Conservation (phyloP, 2,797 vertebrate species). For the Hapalemur alaotrensis region DNA sequence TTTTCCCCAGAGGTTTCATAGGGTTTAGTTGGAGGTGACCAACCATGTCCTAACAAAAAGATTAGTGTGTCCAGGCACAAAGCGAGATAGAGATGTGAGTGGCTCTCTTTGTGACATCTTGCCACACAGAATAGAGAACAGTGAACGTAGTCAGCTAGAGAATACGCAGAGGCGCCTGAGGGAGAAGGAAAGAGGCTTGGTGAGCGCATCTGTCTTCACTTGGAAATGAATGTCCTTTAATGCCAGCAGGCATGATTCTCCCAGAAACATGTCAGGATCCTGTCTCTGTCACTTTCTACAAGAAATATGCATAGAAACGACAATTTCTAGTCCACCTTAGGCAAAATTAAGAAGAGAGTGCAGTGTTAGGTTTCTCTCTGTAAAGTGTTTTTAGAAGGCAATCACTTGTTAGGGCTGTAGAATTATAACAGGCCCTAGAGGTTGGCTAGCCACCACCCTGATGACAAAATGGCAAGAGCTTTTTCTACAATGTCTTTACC, state of each 20-base stretch:
- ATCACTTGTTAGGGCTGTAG: background rate
- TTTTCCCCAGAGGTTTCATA: slow-evolving; percentile 73
- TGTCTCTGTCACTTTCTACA: slow-evolving; percentile 26
- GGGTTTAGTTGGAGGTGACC: slow-evolving; percentile 81
- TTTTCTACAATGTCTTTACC: background rate
- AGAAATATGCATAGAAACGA: slow-evolving; percentile 62
- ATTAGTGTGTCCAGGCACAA: slow-evolving; percentile 80
- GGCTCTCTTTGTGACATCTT: slow-evolving; percentile 81
- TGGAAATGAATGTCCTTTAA: slow-evolving; percentile 74
- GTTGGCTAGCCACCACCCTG: background rate
- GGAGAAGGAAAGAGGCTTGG: slow-evolving; percentile 50
- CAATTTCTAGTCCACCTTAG: slow-evolving; percentile 49
- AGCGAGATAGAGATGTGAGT: slow-evolving; percentile 73
- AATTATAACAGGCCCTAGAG: background rate
- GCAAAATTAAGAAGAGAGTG: slow-evolving; percentile 25
- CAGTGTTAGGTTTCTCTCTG: background rate
- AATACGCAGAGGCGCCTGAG: slow-evolving; percentile 59
- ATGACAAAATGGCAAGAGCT: background rate
- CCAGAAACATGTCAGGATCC: slow-evolving; percentile 65
- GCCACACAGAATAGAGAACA: slow-evolving; percentile 80
- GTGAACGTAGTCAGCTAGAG: slow-evolving; percentile 62
- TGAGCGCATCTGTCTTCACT: slow-evolving; percentile 26
- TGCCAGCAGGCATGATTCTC: slow-evolving; percentile 70
- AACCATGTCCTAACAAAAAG: slow-evolving; percentile 80
- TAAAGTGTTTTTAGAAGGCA: background rate